Evolutionary conservation across 1,140 invertebrate genomes (phyloP), one percentile per base, ranked within the genome.

Genomic region (Globodera rostochiensis): DNA sequence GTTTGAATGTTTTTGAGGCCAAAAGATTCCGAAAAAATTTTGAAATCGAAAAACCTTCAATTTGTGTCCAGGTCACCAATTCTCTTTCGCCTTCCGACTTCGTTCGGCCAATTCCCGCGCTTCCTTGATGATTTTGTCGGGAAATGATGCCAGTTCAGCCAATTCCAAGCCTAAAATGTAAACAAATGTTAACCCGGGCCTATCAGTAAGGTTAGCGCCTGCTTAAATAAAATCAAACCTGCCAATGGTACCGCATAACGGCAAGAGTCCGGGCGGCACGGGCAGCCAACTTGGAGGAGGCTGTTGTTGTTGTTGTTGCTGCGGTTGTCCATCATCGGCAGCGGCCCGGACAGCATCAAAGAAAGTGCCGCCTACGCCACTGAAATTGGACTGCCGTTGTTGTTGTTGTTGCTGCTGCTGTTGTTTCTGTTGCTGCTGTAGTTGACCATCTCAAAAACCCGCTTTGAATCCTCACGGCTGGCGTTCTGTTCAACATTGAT

Each of bases 101-200:
- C n/a, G n/a, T n/a, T 69, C 60, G 45, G 76, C 76, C 21, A 78
- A 15, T 69, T 64, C 25, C 11, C 69, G 47, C 13, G 76, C 76
- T 25, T 78, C 64, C 21, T 67, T 25, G 47, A 50, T 78, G 15
- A 78, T 78, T 78, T 70, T 78, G 49, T 80, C 36, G 6, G 84
- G 84, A 21, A 85, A 77, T 6, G 69, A 87, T 15, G 85, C 83
- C 60, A 85, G 49, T 69, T 84, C 80, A 57, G 84, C 84, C 73
- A 85, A 69, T 73, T 85, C 84, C 21, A 85, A 80, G 1, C 83
- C 83, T 82, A n/a, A 77, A 84, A 73, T 36, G 13, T 15, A 66
- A 19, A 64, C n/a, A 57, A 5, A n/a, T n/a, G n/a, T 19, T 6
- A 82, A 47, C 15, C n/a, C 15, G 19, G 21, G 46, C 5, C 19